Evolutionary conservation across 2,888 invertebrate species (phyloP), one percentile per base, ranked within the genome.

Genomic region (Zonitis immaculata): DNA sequence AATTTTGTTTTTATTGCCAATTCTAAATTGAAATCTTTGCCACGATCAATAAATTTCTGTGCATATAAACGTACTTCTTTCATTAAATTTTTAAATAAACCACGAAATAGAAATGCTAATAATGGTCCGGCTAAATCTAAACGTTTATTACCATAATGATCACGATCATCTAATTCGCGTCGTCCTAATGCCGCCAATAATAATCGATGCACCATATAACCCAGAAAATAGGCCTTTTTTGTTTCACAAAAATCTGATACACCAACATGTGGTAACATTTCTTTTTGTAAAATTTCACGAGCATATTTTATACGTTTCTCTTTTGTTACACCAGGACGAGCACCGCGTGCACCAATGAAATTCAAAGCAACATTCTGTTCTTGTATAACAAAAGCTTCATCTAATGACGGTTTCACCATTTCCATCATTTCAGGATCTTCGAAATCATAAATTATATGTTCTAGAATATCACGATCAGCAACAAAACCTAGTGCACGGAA

Each of bases 401-500:
- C 99, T 51, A 99, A 78, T 0, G 98, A 98, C 0, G 99, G 99
- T 75, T 99, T 99, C 0, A 79, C 97, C 97, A 99, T 98, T 83
- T 99, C 99, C 98, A 99, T 99, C 97, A 99, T 98, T 80, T 99
- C 99, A 6, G 96, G 98, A 78, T 99, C 99, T 76, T 99, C 97
- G 78, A 99, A 99, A 73, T 99, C 99, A 75, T 99, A 99, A 69
- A 99, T 99, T 58, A 99, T 99, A 71, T 99, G 99, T 73, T 99
- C 99, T 18, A 99, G 80, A 69, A 99, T 99, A 78, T 99, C 99
- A 70, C 99, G 84, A 77, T 99, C 99, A 7, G 99, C 97, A 42
- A 99, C 99, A 78, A 99, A 99, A 28, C 99, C 98, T 16, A 75
- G 60, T n/a, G 98, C 99, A 73, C 98, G 84, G 74, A 99, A 99